Conservation (phyloP, 2,113 vertebrate genomes). For the Nothoprocta pentlandii region DNA sequence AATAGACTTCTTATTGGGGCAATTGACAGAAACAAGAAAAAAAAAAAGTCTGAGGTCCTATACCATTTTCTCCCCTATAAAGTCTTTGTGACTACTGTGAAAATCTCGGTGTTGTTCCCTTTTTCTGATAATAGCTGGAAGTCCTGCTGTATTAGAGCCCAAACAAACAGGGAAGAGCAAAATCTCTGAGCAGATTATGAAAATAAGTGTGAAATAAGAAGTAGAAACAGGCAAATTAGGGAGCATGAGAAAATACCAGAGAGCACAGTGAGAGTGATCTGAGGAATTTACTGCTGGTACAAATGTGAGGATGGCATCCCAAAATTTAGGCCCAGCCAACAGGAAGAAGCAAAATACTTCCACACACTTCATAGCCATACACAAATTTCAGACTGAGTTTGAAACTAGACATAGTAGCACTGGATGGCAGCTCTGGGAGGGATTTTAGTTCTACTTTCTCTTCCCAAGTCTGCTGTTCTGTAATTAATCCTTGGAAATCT, state of each 20-base stretch:
- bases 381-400: neutral
- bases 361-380: neutral
- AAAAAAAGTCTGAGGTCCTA: neutral
- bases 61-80: neutral
- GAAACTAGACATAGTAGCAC: neutral
- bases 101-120: neutral
- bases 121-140: neutral
- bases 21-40: neutral
- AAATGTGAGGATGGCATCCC: neutral
- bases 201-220: neutral
- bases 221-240: neutral
- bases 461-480: neutral
- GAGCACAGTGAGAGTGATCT: neutral
- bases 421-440: neutral
- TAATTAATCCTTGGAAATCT: neutral
- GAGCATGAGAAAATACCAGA: neutral
- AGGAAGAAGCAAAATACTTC: neutral
- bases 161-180: neutral
- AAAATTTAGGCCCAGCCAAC: neutral
- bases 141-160: neutral
- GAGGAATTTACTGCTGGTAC: neutral
- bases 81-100: neutral
- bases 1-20: neutral
- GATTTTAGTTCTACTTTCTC: neutral
- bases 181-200: neutral